Conservation (phyloP, 1,140 invertebrate species). For the Danaus plexippus region DNA sequence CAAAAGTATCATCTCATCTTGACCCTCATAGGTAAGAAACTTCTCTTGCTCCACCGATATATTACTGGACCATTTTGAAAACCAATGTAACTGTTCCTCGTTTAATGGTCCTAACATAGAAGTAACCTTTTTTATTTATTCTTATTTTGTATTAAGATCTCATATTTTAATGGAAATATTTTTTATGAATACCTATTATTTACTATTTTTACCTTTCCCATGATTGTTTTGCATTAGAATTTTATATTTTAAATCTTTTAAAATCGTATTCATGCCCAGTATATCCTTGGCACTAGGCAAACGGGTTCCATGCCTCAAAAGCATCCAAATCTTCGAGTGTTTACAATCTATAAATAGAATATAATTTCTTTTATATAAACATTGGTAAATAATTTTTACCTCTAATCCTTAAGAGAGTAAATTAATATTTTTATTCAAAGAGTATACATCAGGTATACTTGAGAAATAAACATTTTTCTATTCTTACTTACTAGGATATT, state of each 20-base stretch:
- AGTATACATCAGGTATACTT: neutral
- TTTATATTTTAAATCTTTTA: constrained; percentile 47
- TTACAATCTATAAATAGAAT: constrained; percentile 42
- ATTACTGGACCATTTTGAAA: constrained; percentile 41
- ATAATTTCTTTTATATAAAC: neutral
- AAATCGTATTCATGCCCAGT: constrained; percentile 29
- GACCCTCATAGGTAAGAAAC: constrained; percentile 47
- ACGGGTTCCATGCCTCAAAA: constrained; percentile 56
- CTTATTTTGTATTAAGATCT: too few species aligned
- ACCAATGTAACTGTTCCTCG: constrained; percentile 35
- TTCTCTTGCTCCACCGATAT: constrained; percentile 41
- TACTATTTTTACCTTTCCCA: constrained; percentile 34
- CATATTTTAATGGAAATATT: neutral
- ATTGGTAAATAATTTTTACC: neutral
- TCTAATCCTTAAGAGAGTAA: neutral
- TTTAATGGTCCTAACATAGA: constrained; percentile 35
- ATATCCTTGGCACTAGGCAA: constrained; percentile 52
- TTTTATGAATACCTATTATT: neutral
- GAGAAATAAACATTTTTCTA: neutral
- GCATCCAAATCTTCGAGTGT: constrained; percentile 57
- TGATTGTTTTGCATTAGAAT: constrained; percentile 37
- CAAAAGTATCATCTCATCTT: constrained; percentile 57
- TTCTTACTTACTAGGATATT: constrained; percentile 41
- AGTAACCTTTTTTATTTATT: too few species aligned
- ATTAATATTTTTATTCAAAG: too few species aligned